Base-by-base conservation (phyloP, 2,888 invertebrate species). In the Silvanus unidentatus region DNA sequence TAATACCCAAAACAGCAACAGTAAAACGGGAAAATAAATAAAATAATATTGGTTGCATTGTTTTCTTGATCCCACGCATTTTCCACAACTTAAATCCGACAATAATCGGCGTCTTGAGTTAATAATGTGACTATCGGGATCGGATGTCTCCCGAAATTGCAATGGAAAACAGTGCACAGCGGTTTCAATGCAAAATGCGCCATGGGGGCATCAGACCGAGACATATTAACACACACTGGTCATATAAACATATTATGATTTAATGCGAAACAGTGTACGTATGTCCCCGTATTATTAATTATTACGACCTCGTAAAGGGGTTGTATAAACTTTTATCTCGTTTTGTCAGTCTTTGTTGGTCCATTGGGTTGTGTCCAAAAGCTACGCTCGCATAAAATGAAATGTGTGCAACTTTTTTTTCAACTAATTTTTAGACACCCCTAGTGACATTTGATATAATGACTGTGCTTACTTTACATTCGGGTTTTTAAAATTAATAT, bases 221-320 rank as follows among this genome's bases (percentile, higher is more conserved):
- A 50, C 55, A 53, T 62, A 60, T 59, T 60, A 61, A 54, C 57
- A 42, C n/a, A n/a, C 42, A 50, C 42, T 55, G 56, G 52, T 56
- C 62, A 60, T 62, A 65, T 65, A 66, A 68, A 66, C 66, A 65
- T 65, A 64, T 65, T 64, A 65, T 67, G 68, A 67, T 68, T 67
- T 66, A 67, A 65, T 64, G 63, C 58, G 53, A 46, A 54, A 50
- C 46, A 45, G 42, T 46, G 49, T 49, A 52, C 51, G 57, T 58
- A 56, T 55, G 57, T 53, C 52, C 22, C 32, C 53, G 57, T 59
- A 62, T 64, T 66, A 68, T 68, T 68, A 68, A 68, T 68, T 68
- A 68, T 64, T 58, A 62, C 57, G 64, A 53, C 59, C 62, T 64
- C 66, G 59, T 66, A 65, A 65, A 64, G 64, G 64, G 63, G 56